Conservation (phyloP, 1,140 invertebrate species). For the Eciton burchellii region DNA sequence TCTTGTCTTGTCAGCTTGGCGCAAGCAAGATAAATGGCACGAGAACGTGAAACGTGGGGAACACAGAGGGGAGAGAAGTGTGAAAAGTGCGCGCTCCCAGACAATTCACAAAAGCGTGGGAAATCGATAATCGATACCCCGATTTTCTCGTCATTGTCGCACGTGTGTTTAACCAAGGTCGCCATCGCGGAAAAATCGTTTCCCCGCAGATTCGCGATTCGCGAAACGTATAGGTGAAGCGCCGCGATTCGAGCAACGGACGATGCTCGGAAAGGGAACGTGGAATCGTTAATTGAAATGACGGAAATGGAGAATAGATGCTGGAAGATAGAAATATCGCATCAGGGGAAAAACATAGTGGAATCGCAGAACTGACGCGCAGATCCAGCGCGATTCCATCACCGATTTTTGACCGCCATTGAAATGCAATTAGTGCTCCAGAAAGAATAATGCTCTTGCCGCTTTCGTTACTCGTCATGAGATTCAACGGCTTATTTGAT, state of each 20-base stretch:
- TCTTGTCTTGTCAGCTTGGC: constrained; percentile 62
- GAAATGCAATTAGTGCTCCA: constrained; percentile 8
- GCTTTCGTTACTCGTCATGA: not conserved
- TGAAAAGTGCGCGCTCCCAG: constrained; percentile 69
- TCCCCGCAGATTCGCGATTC: constrained; percentile 1
- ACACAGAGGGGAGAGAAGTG: constrained; percentile 36
- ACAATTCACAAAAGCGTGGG: constrained; percentile 74
- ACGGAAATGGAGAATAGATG: not conserved
- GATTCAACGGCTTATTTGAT: constrained; percentile 35
- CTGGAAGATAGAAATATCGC: not conserved
- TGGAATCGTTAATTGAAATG: not conserved
- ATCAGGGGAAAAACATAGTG: not conserved
- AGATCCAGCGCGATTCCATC: too few relatives aligned
- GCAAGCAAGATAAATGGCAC: constrained; percentile 60
- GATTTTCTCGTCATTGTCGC: constrained; percentile 47
- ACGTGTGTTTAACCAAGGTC: constrained; percentile 63
- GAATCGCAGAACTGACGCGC: too few relatives aligned
- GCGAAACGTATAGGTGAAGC: constrained; percentile 26
- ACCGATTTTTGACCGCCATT: constrained; percentile 6
- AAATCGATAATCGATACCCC: constrained; percentile 70
- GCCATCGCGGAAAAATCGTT: constrained; percentile 34
- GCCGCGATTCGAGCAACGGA: constrained; percentile 3
- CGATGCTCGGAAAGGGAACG: not conserved
- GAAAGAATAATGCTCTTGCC: constrained; percentile 2
- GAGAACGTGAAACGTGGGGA: constrained; percentile 39